Evolutionary conservation across 92 coral and sea anemone genomes (phyloP).

Genomic region (Epizoanthus ramosus): DNA sequence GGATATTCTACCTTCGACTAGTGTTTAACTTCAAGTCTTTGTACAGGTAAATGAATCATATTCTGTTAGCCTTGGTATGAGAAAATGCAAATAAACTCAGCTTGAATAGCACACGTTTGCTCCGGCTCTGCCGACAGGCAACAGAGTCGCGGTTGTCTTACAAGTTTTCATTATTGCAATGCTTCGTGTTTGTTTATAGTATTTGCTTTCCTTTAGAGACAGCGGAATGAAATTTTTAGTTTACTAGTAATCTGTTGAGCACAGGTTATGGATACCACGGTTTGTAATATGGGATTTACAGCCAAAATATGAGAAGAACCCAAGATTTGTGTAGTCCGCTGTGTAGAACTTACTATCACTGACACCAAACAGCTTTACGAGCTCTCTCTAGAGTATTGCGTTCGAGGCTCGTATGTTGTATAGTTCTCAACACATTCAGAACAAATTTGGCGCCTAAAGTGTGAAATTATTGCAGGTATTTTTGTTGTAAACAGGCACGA

Average conservation of each 20-base stretch:
- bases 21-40: slow-evolving; percentile 67
- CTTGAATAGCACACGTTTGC: slow-evolving; percentile 34
- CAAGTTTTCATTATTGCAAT: slow-evolving; percentile 8
- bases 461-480: neutral
- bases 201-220: slow-evolving; percentile 1
- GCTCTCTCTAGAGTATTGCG: neutral
- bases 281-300: slow-evolving; percentile 3
- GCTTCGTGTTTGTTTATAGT: slow-evolving; percentile 17
- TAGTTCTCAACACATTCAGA: slow-evolving; percentile 3
- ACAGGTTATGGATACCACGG: neutral
- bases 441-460: slow-evolving; percentile 7
- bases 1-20: slow-evolving; percentile 65
- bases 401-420: slow-evolving; percentile 1
- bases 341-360: neutral
- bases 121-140: slow-evolving; percentile 34
- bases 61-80: slow-evolving; percentile 27
- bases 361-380: too few relatives aligned
- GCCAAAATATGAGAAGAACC: neutral
- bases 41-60: slow-evolving; percentile 66
- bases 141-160: slow-evolving; percentile 19
- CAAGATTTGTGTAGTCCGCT: neutral
- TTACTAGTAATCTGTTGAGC: neutral
- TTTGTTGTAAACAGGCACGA: neutral
- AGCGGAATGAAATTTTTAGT: neutral
- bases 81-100: slow-evolving; percentile 21